Percentiles rank a stretch among this genome's conserved stretches.
Evolutionary conservation across 2,113 vertebrate species (phyloP).

Genomic region (Ptychochromis oligacanthus): DNA sequence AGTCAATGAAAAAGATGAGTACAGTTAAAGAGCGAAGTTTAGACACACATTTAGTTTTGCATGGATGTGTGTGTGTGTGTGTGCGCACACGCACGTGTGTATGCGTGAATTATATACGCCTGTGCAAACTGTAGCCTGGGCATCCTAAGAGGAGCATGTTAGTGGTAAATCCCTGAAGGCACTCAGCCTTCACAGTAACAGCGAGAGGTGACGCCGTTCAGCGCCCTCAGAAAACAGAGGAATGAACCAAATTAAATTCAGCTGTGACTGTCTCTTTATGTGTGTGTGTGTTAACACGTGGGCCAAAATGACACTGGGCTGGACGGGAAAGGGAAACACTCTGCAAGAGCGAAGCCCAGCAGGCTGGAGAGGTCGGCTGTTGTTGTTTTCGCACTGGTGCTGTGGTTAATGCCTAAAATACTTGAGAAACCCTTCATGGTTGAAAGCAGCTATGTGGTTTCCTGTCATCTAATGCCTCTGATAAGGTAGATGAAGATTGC

Average conservation of each 20-base stretch:
- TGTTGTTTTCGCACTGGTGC: conserved; percentile 60
- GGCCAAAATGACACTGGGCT: conserved; percentile 37
- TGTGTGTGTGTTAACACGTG: conserved; percentile 30
- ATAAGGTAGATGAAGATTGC: conserved; percentile 5
- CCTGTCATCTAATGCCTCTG: conserved; percentile 17
- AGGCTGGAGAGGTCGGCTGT: conserved; percentile 36
- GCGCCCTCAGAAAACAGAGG: conserved; percentile 45
- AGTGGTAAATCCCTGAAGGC: conserved; percentile 40
- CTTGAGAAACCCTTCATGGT: conserved; percentile 36
- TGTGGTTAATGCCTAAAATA: conserved; percentile 53
- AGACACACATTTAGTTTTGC: background rate
- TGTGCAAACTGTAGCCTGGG: background rate
- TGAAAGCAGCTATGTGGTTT: conserved; percentile 43
- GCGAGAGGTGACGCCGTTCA: conserved; percentile 54
- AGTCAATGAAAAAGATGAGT: background rate
- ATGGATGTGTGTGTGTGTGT: no score
- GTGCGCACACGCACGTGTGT: background rate
- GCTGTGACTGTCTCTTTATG: conserved; percentile 29
- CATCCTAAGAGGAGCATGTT: conserved; percentile 1
- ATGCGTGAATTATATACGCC: background rate
- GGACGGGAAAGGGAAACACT: conserved; percentile 37
- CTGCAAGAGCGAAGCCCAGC: conserved; percentile 2
- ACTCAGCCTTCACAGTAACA: conserved; percentile 27
- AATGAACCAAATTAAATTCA: conserved; percentile 59
- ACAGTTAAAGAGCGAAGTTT: background rate